Evolutionary conservation across 2,113 vertebrate species (phyloP).

Genomic region (Colaptes auratus): DNA sequence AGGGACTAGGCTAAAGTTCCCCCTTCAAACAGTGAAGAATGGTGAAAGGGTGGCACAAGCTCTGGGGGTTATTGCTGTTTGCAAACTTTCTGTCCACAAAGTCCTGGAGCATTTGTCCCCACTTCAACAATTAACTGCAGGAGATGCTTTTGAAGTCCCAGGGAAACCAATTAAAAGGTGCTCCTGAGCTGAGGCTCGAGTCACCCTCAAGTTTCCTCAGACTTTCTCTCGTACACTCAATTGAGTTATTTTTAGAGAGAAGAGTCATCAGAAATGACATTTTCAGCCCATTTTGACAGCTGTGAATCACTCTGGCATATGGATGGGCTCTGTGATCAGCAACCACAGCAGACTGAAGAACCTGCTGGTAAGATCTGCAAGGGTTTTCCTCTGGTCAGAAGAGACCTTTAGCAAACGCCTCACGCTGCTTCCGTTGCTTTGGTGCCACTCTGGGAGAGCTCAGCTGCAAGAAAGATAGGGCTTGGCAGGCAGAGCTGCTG

Average conservation of each 20-base stretch:
- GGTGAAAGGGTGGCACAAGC: not conserved
- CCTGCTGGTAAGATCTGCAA: not conserved
- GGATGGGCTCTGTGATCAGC: not conserved
- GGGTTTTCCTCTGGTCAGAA: not conserved
- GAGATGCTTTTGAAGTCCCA: constrained; percentile 50
- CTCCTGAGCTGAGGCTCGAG: not conserved
- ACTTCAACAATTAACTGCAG: constrained; percentile 32
- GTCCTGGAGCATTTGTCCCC: not conserved
- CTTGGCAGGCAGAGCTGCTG: not conserved
- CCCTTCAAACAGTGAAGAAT: not conserved
- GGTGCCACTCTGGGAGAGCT: not conserved
- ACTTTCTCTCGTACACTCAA: not conserved
- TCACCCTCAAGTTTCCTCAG: constrained; percentile 27
- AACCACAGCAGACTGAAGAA: not conserved
- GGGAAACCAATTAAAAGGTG: constrained; percentile 62
- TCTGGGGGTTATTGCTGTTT: not conserved
- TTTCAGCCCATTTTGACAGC: not conserved
- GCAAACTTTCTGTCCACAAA: not conserved
- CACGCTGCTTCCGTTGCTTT: not conserved
- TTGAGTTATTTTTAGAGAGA: not conserved
- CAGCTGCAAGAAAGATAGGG: not conserved
- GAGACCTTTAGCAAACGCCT: not conserved
- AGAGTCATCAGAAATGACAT: not conserved
- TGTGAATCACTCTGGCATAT: not conserved
- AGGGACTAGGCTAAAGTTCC: too few relatives aligned